phyloP scores from a whole-genome alignment of 1,140 invertebrate genomes.

The Drosophila mojavensis region DNA sequence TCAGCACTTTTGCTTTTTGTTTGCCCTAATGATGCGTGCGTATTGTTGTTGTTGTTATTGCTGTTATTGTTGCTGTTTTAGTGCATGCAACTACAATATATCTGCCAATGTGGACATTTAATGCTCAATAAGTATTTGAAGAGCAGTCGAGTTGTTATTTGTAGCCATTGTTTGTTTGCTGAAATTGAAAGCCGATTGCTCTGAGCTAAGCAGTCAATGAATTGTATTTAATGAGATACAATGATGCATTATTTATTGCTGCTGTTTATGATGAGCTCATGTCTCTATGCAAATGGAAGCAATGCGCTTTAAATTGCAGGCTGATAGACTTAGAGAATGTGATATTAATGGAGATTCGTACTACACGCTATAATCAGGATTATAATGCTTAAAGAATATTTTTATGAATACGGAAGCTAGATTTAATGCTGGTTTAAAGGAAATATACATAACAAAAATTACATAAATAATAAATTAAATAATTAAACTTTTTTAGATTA shows the following conservation, averaged over 20 bases:
- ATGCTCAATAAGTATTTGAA: neutral
- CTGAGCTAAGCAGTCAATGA: neutral
- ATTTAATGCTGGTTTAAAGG: too few relatives aligned
- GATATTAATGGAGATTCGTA: too few relatives aligned
- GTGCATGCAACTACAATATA: conserved; percentile 37
- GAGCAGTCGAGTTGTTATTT: neutral
- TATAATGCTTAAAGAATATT: too few relatives aligned
- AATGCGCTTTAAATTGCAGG: too few relatives aligned
- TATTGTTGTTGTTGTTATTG: conserved; percentile 22
- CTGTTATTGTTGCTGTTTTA: conserved; percentile 12
- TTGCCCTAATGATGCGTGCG: conserved; percentile 71
- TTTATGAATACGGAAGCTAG: too few relatives aligned
- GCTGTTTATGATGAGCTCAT: neutral
- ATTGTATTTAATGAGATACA: neutral
- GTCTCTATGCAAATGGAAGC: too few relatives aligned
- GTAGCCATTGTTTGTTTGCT: too few relatives aligned
- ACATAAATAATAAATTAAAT: too few relatives aligned
- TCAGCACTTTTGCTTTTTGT: conserved; percentile 56
- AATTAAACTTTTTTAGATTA: too few relatives aligned
- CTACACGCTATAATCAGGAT: too few relatives aligned
- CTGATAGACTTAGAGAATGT: too few relatives aligned
- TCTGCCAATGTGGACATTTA: neutral
- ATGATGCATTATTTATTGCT: neutral
- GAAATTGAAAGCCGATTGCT: neutral
- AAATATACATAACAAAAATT: too few relatives aligned